A percentile compares a stretch with the other conserved stretches of the same genome.
These are phyloP conservation scores for Volucella inanis DNA, from an alignment of 2,888 invertebrate species.

Conservation along the genomic window DNA sequence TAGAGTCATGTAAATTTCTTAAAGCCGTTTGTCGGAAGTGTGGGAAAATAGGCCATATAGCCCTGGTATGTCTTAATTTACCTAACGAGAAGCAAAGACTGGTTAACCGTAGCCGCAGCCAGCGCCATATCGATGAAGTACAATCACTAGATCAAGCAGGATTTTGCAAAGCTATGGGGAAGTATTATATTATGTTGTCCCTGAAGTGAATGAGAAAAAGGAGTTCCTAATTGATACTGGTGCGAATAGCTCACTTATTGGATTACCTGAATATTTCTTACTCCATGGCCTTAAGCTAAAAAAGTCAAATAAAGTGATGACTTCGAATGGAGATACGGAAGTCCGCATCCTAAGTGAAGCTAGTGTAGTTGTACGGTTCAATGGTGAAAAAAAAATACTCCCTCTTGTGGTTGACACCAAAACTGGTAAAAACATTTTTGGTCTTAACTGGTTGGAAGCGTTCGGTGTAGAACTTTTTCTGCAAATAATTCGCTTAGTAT, in stretches of 20 bases:
- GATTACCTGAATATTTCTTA: no score
- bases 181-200: no score
- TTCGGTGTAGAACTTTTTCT: background rate
- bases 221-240: no score
- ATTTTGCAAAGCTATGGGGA: no score
- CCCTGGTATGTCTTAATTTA: conserved; percentile 15
- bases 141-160: background rate
- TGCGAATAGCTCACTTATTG: no score
- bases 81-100: no score
- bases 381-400: background rate
- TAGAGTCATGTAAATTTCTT: conserved; percentile 3
- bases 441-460: background rate
- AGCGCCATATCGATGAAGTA: background rate
- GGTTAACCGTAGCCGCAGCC: background rate
- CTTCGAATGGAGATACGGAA: no score
- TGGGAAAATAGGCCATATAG: conserved; percentile 5
- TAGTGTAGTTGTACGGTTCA: background rate
- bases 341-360: background rate
- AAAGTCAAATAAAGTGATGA: no score
- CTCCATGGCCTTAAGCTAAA: no score
- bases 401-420: background rate
- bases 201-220: no score
- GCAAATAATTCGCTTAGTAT: background rate
- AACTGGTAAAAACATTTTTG: background rate
- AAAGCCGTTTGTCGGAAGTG: conserved; percentile 15